phyloP scores from a whole-genome alignment of 2,797 vertebrate genomes.

The Cheirogaleus major region DNA sequence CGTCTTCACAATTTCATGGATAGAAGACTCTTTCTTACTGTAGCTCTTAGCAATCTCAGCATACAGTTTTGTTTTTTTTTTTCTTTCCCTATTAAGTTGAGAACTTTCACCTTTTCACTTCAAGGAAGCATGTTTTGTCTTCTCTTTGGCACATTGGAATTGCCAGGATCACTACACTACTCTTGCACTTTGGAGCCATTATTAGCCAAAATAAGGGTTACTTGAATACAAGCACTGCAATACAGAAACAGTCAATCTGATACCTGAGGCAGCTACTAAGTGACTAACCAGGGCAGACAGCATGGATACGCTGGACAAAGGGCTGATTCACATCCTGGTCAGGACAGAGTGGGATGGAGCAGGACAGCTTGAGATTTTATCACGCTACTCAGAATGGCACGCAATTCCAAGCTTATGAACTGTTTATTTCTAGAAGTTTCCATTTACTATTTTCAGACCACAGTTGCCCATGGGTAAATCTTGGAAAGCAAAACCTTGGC shows the following conservation, averaged over 20 bases:
- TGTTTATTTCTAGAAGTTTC: background rate
- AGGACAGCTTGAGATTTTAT: too few species aligned
- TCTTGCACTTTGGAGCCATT: background rate
- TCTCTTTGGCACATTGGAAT: background rate
- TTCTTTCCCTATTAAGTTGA: background rate
- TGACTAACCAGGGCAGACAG: background rate
- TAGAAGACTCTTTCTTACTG: background rate
- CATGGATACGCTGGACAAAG: background rate
- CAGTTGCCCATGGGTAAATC: background rate
- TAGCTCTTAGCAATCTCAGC: background rate
- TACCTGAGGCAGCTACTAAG: background rate
- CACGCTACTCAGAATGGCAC: background rate
- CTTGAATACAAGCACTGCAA: background rate
- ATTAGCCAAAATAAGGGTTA: background rate
- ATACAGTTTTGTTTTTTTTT: background rate
- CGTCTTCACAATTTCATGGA: background rate
- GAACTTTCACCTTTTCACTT: background rate
- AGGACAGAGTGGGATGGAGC: background rate
- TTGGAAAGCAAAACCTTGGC: background rate
- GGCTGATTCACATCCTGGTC: background rate
- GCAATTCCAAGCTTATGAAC: background rate
- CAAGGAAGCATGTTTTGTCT: background rate
- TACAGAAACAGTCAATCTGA: background rate
- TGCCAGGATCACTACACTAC: background rate
- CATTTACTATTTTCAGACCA: background rate